Evolutionary conservation across 2,888 invertebrate species (phyloP), one percentile per base, ranked within the genome.

Genomic region (Patella caerulea): DNA sequence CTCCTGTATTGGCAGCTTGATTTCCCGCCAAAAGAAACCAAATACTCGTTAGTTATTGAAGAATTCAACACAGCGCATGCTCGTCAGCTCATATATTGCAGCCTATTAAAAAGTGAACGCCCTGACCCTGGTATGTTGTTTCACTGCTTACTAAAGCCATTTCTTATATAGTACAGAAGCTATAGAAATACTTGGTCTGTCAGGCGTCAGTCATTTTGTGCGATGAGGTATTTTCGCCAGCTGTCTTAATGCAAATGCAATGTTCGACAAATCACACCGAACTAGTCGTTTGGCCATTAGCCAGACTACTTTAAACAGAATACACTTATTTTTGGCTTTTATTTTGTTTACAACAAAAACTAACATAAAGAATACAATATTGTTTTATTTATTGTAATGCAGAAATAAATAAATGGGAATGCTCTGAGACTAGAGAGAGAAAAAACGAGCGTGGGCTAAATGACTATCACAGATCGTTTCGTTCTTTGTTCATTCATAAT

Each of bases 121-220:
- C 65, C 24, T 65, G 65, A 65, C 19, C 65, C 24, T 24, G 19
- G 11, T 12, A 9, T 65, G 65, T 65, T 19, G 65, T 65, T 65
- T 65, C 65, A 65, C 24, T 65, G 45, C 24, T 12, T 24, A 65
- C 65, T 65, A 65, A 24, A 12, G 19, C 65, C 65, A 24, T 65
- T 65, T 65, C 65, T 11, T 24, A 65, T 65, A 19, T 65, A 24
- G 19, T 65, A 65, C 12, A 19, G 24, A 19, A 14, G 24, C 65
- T 19, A 65, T 65, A 65, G 65, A 65, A 65, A 65, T 65, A 24
- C 65, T 65, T 65, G 65, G 24, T 19, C 24, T 65, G 65, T 65
- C 65, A 65, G 65, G 65, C 65, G 65, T 65, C 19, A 65, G 65
- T 65, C 12, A 65, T 24, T 65, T 65, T 45, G 24, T 24, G 24